phyloP scores from a whole-genome alignment of 2,797 vertebrate genomes.

The Onychomys leucogaster region DNA sequence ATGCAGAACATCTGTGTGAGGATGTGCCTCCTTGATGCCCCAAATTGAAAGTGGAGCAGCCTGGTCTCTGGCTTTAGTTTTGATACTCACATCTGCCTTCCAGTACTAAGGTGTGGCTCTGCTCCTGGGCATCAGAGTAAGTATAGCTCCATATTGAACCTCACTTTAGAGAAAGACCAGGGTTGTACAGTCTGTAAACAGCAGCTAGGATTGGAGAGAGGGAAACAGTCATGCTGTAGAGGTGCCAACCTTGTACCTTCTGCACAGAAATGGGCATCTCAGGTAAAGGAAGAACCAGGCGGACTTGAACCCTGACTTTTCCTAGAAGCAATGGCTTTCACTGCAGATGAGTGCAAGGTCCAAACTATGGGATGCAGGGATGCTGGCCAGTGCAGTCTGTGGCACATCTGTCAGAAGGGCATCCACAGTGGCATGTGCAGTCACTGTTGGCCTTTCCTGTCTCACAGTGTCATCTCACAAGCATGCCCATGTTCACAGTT shows the following conservation, averaged over 20 bases:
- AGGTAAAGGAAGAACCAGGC: neutral
- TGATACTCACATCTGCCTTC: neutral
- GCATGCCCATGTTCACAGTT: neutral
- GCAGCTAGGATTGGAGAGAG: neutral
- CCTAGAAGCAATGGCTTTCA: constrained; percentile 7
- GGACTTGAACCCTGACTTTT: neutral
- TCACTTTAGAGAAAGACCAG: neutral
- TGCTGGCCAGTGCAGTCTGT: neutral
- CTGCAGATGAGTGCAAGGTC: neutral
- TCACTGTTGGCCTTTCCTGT: neutral
- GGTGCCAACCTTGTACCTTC: neutral
- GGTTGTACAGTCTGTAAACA: neutral
- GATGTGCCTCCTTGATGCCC: neutral
- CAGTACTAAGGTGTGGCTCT: neutral
- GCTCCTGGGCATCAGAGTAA: neutral
- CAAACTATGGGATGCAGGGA: neutral
- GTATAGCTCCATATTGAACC: neutral
- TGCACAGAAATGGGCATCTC: neutral
- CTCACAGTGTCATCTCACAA: neutral
- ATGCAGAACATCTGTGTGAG: neutral
- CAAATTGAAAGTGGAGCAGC: neutral
- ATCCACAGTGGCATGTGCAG: neutral
- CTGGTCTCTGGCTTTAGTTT: neutral
- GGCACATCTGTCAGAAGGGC: neutral
- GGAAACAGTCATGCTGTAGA: neutral